phyloP scores from a whole-genome alignment of 2,113 vertebrate species.

The Phylloscopus trochiloides region DNA sequence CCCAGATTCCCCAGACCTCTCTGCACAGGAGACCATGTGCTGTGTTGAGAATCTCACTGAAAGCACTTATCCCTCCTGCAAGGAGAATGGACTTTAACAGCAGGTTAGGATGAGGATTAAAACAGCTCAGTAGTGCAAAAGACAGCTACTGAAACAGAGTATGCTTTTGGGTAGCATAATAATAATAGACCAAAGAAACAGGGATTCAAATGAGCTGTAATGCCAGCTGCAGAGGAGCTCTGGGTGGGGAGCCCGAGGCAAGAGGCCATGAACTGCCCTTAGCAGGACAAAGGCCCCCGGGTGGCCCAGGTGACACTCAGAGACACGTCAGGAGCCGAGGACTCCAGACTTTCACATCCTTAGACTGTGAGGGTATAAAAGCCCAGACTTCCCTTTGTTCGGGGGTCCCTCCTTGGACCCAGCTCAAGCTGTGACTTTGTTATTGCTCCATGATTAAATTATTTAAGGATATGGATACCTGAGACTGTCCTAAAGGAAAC shows the following conservation, averaged over 20 bases:
- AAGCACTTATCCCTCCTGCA: background rate
- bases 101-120: background rate
- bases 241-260: rapidly evolving
- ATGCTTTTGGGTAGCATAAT: background rate
- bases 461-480: background rate
- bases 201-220: background rate
- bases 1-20: background rate
- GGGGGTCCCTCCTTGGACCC: background rate
- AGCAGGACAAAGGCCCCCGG: rapidly evolving
- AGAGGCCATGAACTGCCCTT: rapidly evolving
- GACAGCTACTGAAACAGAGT: background rate
- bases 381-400: background rate
- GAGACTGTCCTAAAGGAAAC: background rate
- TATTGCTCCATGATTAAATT: background rate
- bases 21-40: rapidly evolving
- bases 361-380: background rate
- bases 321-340: rapidly evolving
- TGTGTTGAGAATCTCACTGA: background rate
- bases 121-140: background rate
- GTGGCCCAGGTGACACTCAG: background rate
- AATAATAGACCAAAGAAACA: background rate
- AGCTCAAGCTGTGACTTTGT: background rate
- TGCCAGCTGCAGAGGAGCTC: rapidly evolving
- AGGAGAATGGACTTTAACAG: background rate
- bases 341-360: background rate